Base-by-base conservation (phyloP, 2,888 invertebrate genomes). In the Lasioglossum calceatum region DNA sequence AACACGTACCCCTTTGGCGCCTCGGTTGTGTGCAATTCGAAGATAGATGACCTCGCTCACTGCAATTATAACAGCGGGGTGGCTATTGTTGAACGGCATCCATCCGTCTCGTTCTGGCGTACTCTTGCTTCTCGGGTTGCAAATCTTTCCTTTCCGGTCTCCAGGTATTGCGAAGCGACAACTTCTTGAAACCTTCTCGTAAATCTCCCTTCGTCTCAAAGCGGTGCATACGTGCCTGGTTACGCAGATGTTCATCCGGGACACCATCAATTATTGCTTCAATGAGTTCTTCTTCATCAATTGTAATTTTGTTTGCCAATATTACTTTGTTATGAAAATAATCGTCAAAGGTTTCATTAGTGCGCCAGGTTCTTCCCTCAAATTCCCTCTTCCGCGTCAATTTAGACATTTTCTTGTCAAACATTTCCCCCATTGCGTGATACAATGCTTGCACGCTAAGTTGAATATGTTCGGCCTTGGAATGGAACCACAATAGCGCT, bases 401-500 rank as follows among this genome's bases (percentile, higher is more conserved):
- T 19, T 50, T 50, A 50, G 50, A 50, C 16, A 50, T 50, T 50
- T 50, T 50, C 50, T 50, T 19, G 50, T 50, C 70, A 50, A 77
- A 77, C 77, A 77, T 77, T 36, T 77, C 14, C 32, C n/a, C 70
- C 10, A 77, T 47, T 3, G 67, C 77, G 7, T 70, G 36, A 19
- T 67, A 77, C 10, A 77, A 70, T 0, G 27, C 50, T 7, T 19
- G 8, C 4, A 50, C 19, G 10, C 36, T 16, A 23, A 77, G 23
- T 12, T n/a, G 50, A 47, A 70, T 16, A 16, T 77, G 54, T n/a
- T 77, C 77, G 8, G 70, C 77, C 39, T 36, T 16, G 67, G 77
- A 77, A 54, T 70, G 36, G 3, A 77, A 77, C 77, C 77, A 77
- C 0, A 50, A 70, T 32, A 70, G 36, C 27, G 70, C 67, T 50